Conservation (phyloP, 1,140 invertebrate genomes). For the Bathynomus jamesi region DNA sequence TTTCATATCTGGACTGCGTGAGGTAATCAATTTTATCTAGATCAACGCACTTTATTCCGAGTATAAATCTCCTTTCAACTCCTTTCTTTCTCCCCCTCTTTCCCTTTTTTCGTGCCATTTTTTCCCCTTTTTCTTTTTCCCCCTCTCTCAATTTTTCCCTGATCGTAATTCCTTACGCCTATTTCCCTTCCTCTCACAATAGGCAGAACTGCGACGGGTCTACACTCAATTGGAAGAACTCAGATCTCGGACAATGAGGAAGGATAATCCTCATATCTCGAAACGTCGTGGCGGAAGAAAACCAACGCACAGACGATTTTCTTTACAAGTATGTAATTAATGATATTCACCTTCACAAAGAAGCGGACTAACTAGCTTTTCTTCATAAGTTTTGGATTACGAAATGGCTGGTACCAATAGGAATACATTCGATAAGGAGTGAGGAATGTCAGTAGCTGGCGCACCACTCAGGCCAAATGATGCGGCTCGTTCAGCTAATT, state of each 20-base stretch:
- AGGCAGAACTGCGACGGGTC: slow-evolving; percentile 80
- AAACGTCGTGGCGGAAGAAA: slow-evolving; percentile 85
- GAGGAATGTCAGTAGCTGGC: background rate
- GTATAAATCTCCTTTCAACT: slow-evolving; percentile 2
- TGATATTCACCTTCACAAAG: too few species aligned
- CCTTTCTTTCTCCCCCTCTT: background rate
- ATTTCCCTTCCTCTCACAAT: background rate
- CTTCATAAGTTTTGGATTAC: too few species aligned
- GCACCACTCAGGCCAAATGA: background rate
- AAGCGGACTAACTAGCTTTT: too few species aligned
- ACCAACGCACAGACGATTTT: slow-evolving; percentile 78
- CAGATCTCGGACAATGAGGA: slow-evolving; percentile 79
- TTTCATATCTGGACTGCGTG: slow-evolving; percentile 12
- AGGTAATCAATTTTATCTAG: too few species aligned
- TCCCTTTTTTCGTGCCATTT: background rate
- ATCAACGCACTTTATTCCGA: too few species aligned
- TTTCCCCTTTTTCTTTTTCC: background rate
- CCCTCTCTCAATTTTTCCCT: background rate
- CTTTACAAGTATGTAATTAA: slow-evolving; percentile 71
- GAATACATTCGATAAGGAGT: slow-evolving; percentile 11
- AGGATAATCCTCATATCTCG: slow-evolving; percentile 91
- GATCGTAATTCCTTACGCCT: background rate
- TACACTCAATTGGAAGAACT: slow-evolving; percentile 82
- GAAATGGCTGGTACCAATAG: too few species aligned
- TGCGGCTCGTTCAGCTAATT: too few species aligned